Evolutionary conservation across 2,113 vertebrate species (phyloP), one percentile per base, ranked within the genome.

Genomic region (Cheirogaleus medius): DNA sequence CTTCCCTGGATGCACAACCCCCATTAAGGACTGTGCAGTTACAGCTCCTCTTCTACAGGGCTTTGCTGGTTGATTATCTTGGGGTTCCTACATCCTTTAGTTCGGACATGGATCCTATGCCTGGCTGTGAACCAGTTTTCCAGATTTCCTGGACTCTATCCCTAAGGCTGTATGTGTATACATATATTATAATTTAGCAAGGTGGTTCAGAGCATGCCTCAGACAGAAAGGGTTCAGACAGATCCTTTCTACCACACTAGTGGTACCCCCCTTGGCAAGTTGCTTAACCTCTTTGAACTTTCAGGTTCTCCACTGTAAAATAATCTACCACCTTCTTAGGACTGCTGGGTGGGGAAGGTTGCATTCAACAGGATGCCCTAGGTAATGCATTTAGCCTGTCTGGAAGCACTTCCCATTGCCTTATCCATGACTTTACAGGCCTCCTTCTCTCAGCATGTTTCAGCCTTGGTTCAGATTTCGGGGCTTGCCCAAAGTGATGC

Each of bases 301-400:
- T 52, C 52, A 34, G 56, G 47, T 80, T 94, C 49, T 84, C 42
- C 39, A 29, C n/a, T 44, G 74, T 87, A 14, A 81, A 74, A 60
- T 77, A 71, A 71, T 80, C 63, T 25, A 7, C 11, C 37, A 2
- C 15, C 60, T 85, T 60, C 82, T 32, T 29, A 54, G 60, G 58
- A 39, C 8, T 66, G 47, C 84, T 85, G 60, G 66, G 64, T 47
- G 37, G 66, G 42, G 37, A 39, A 23, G 37, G 34, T 42, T 60
- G 74, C 29, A 71, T 95, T 83, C 56, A 95, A 87, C 84, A 96
- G 92, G 87, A 58, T 84, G 80, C 60, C 60, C 42, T 29, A 49
- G 80, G 66, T 21, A 71, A 82, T 29, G 15, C 25, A 6, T 32
- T 68, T 54, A 64, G 54, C 29, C 3, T 27, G 10, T 94, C 37